A percentile compares a stretch with the other conserved stretches of the same genome.
These are phyloP conservation scores for Conus betulinus DNA, from an alignment of 1,140 invertebrate species.

Conservation along the genomic window DNA sequence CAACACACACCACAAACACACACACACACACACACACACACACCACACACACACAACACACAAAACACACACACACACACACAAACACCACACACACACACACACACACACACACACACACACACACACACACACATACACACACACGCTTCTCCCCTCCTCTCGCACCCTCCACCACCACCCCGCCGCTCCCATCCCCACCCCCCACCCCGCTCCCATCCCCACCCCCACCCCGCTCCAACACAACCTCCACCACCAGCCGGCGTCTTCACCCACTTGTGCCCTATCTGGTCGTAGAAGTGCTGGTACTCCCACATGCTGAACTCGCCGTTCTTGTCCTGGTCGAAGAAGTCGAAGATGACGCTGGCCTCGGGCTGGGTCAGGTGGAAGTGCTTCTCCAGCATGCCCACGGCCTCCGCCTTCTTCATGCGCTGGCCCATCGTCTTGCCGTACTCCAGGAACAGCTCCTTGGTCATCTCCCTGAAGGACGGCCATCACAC, in stretches of 20 bases:
- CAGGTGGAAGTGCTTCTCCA: slow-evolving; percentile 58
- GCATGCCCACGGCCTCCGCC: slow-evolving; percentile 57
- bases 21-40: too few relatives aligned
- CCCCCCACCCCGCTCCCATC: not conserved
- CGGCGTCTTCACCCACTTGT: not conserved
- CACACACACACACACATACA: too few relatives aligned
- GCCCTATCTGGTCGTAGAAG: slow-evolving; percentile 60
- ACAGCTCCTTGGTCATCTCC: slow-evolving; percentile 58
- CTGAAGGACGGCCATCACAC: slow-evolving; percentile 41
- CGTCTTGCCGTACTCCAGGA: slow-evolving; percentile 60
- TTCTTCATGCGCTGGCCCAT: slow-evolving; percentile 61
- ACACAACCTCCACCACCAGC: too few relatives aligned
- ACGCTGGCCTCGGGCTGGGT: slow-evolving; percentile 52
- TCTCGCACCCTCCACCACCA: too few relatives aligned
- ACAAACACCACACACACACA: too few relatives aligned
- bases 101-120: too few relatives aligned
- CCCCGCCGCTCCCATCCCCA: not conserved
- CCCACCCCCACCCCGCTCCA: slow-evolving; percentile 46
- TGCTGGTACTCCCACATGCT: slow-evolving; percentile 65
- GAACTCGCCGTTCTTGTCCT: slow-evolving; percentile 61
- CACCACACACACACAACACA: too few relatives aligned
- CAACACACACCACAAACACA: too few relatives aligned
- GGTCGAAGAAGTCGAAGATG: slow-evolving; percentile 66
- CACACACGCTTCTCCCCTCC: too few relatives aligned
- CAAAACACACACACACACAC: too few relatives aligned